These are phyloP conservation scores for Monomorium pharaonis DNA, from an alignment of 1,140 invertebrate species.

Conservation along the genomic window DNA sequence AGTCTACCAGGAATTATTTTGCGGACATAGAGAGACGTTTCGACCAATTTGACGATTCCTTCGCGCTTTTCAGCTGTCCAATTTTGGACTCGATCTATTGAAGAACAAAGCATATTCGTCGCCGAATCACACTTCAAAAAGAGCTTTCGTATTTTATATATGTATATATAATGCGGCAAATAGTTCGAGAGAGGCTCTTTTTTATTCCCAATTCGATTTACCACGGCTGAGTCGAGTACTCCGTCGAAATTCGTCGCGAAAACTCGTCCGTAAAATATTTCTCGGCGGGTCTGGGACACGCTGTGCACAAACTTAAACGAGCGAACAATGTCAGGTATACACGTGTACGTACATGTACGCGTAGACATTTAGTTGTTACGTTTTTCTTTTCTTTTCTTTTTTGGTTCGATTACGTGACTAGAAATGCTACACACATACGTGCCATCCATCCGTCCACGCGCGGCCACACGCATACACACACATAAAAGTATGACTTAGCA, in stretches of 20 bases:
- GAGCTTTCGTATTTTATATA: background rate
- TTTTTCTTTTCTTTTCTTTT: conserved; percentile 42
- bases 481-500: conserved; percentile 78
- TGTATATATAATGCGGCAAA: background rate
- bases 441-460: conserved; percentile 28
- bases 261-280: background rate
- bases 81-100: background rate
- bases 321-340: conserved; percentile 37
- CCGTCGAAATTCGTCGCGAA: background rate
- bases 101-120: background rate
- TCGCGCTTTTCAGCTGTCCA: background rate
- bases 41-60: background rate
- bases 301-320: background rate
- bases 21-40: background rate
- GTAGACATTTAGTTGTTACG: conserved; percentile 54
- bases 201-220: background rate
- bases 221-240: background rate
- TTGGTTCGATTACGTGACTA: conserved; percentile 79
- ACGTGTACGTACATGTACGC: conserved; percentile 57
- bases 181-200: background rate
- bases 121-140: background rate
- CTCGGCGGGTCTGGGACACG: conserved; percentile 1
- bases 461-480: conserved; percentile 39
- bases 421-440: conserved; percentile 75
- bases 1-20: background rate